These are phyloP conservation scores for Galerucella calmariensis DNA, from an alignment of 2,888 invertebrate genomes.

Conservation along the genomic window DNA sequence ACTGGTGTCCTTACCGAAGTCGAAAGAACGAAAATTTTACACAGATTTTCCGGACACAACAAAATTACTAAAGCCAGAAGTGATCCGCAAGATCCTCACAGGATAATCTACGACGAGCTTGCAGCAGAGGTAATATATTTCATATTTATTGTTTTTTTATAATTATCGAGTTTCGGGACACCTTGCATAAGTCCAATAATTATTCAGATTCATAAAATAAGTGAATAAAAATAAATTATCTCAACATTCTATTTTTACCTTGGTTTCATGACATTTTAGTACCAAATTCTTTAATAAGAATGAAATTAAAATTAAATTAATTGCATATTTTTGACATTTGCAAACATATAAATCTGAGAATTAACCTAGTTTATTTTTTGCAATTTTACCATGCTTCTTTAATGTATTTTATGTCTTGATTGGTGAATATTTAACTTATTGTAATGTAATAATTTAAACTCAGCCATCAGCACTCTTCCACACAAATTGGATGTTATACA, in stretches of 20 bases:
- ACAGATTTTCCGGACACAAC: slow-evolving; percentile 57
- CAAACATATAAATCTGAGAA: background rate
- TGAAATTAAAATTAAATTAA: background rate
- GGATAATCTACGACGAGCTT: slow-evolving; percentile 59
- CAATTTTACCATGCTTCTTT: background rate
- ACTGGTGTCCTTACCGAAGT: slow-evolving; percentile 52
- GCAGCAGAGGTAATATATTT: slow-evolving; percentile 54
- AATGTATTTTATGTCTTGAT: background rate
- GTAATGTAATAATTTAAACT: no score
- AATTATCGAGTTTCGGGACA: no score
- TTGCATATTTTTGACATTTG: background rate
- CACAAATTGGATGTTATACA: no score
- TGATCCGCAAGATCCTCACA: slow-evolving; percentile 57
- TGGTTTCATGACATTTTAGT: no score
- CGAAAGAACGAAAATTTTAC: slow-evolving; percentile 58
- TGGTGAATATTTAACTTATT: no score
- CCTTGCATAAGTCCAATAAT: no score
- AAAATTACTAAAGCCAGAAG: slow-evolving; percentile 58
- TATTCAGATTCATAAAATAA: no score
- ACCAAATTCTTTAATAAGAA: no score
- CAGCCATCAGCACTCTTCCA: no score
- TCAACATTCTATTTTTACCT: no score
- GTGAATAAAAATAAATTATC: no score
- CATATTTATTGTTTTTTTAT: background rate
- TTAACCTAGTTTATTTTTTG: background rate